Conservation (phyloP, 1,140 invertebrate species). For the Zaprionus ghesquierei region DNA sequence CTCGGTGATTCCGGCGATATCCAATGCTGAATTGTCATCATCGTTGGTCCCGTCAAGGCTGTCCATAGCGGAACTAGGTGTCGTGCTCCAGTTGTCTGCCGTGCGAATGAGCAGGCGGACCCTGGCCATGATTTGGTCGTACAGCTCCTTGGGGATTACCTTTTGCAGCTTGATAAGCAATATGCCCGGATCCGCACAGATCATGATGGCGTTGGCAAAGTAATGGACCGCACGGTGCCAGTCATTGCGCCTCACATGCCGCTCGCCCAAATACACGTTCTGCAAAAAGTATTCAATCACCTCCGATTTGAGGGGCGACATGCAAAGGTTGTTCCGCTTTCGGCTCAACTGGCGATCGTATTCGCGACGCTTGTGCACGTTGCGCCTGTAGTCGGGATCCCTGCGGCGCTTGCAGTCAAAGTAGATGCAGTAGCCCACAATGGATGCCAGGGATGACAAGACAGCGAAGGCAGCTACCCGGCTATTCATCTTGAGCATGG, state of each 20-base stretch:
- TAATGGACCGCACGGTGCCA: constrained; percentile 1
- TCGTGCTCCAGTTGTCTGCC: background rate
- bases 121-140: constrained; percentile 3
- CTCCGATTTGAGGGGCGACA: background rate
- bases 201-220: constrained; percentile 24
- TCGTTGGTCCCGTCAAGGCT: background rate
- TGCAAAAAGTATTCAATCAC: constrained; percentile 22
- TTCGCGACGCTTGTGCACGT: constrained; percentile 14
- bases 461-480: background rate
- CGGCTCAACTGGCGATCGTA: background rate
- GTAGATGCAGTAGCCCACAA: constrained; percentile 34
- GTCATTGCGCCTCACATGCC: background rate
- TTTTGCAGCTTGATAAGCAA: background rate
- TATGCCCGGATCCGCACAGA: constrained; percentile 17
- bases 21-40: background rate
- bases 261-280: constrained; percentile 26
- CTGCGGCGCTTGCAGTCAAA: constrained; percentile 23
- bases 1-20: background rate
- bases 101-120: constrained; percentile 1
- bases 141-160: constrained; percentile 2
- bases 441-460: constrained; percentile 9
- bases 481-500: background rate
- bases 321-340: background rate
- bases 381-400: constrained; percentile 6
- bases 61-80: background rate